A percentile compares a stretch with the other conserved stretches of the same genome.
These are phyloP conservation scores for Actinernus sp. DNA, from an alignment of 92 coral and sea anemone species.

Conservation along the genomic window DNA sequence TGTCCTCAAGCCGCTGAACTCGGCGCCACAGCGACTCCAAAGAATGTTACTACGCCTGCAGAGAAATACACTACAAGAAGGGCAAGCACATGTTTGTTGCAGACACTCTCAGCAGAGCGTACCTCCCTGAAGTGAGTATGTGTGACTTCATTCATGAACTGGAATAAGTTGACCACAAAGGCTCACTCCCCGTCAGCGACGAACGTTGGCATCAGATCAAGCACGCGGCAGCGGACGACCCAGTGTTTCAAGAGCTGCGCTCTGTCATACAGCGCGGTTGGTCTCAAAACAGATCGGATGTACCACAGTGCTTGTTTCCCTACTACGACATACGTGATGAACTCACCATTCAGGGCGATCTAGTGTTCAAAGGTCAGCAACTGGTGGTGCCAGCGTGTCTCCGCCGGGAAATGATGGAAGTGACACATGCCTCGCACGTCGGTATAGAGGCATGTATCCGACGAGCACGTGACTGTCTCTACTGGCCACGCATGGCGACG, in stretches of 20 bases:
- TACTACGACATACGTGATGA: slow-evolving; percentile 30
- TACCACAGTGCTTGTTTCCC: slow-evolving; percentile 32
- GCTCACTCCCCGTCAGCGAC: too few species aligned
- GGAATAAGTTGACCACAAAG: slow-evolving; percentile 19
- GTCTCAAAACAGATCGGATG: slow-evolving; percentile 26
- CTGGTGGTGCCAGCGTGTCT: slow-evolving; percentile 46
- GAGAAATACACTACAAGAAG: too few species aligned
- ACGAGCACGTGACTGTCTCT: too few species aligned
- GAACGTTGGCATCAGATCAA: too few species aligned
- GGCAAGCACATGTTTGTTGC: slow-evolving; percentile 19
- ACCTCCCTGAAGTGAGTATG: too few species aligned
- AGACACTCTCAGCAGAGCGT: slow-evolving; percentile 17
- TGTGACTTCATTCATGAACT: slow-evolving; percentile 10
- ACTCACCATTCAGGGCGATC: slow-evolving; percentile 26
- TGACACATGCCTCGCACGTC: slow-evolving; percentile 14
- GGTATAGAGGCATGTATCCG: slow-evolving; percentile 45
- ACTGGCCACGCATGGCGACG: slow-evolving; percentile 51
- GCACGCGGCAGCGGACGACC: slow-evolving; percentile 35
- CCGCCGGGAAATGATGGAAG: slow-evolving; percentile 31
- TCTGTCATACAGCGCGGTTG: slow-evolving; percentile 40
- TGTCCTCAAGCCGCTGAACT: too few species aligned
- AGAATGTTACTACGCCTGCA: too few species aligned
- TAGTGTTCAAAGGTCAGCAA: slow-evolving; percentile 45
- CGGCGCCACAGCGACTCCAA: too few species aligned
- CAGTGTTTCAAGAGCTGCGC: slow-evolving; percentile 31